These are phyloP conservation scores for Volucella zonaria DNA, from an alignment of 2,888 invertebrate species.

Conservation along the genomic window DNA sequence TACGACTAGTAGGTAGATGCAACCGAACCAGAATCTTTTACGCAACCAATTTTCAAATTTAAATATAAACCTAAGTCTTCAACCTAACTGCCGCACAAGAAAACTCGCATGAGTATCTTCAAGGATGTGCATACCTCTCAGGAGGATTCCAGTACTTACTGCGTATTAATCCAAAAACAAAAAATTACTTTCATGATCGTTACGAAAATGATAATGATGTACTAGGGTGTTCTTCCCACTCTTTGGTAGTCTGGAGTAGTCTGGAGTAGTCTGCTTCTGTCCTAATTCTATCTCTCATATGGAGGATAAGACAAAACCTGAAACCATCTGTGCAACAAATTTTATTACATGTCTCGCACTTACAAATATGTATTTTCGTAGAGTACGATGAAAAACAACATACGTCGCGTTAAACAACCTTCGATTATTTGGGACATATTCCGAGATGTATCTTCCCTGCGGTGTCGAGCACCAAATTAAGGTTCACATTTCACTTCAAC, in stretches of 20 bases:
- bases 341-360: slow-evolving; percentile 56
- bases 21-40: slow-evolving; percentile 71
- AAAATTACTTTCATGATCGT: slow-evolving; percentile 47
- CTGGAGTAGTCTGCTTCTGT: slow-evolving; percentile 20
- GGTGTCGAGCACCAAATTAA: slow-evolving; percentile 12
- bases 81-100: slow-evolving; percentile 51
- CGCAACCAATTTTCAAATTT: slow-evolving; percentile 71
- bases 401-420: slow-evolving; percentile 13
- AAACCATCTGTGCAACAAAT: slow-evolving; percentile 68
- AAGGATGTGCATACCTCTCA: slow-evolving; percentile 4
- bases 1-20: slow-evolving; percentile 55
- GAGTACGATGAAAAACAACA: slow-evolving; percentile 51
- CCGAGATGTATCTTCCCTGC: slow-evolving; percentile 27
- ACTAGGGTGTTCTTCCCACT: slow-evolving; percentile 17
- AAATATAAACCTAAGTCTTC: slow-evolving; percentile 71
- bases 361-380: neutral
- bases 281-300: slow-evolving; percentile 29
- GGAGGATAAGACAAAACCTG: slow-evolving; percentile 57
- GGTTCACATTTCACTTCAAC: neutral
- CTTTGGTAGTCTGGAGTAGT: slow-evolving; percentile 46
- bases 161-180: slow-evolving; percentile 41
- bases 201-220: slow-evolving; percentile 16
- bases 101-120: slow-evolving; percentile 28
- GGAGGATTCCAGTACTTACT: slow-evolving; percentile 30
- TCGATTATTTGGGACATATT: slow-evolving; percentile 19